Base-by-base conservation (phyloP, 1,140 invertebrate genomes). In the Hypothenemus hampei region DNA sequence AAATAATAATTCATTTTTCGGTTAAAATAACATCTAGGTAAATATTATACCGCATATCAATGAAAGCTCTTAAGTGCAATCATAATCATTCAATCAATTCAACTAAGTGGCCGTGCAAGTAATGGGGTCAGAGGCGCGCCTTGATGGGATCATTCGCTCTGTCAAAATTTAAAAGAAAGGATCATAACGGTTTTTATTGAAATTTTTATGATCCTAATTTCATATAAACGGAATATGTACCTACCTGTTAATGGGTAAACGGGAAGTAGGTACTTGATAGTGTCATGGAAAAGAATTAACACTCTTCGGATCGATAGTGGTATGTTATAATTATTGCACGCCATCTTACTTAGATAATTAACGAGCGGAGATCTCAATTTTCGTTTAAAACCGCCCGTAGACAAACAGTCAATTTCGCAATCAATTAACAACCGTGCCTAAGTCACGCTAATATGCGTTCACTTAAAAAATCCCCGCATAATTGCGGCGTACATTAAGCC, bases 71-170 rank as follows among this genome's bases (percentile, higher is more conserved):
- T 54, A 54, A 54, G 51, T 45, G 51, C 41, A 45, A 40, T 46
- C 20, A 31, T 54, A 44, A 54, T 45, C 51, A 45, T 54, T 54
- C 31, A 54, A 54, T 54, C 51, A 54, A 54, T 45, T 37, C 40
- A 15, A 39, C 51, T 54, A 54, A 54, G 51, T 54, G 51, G 51
- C 41, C 20, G 51, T 24, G 31, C 26, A 22, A n/a, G 29, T 54
- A 54, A 54, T 45, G 51, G 40, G 40, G 21, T 41, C 48, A 51
- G 15, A 43, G 39, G 23, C 48, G 48, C 35, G 33, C 33, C 46
- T 24, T 26, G 43, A 45, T 45, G 23, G 21, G 21, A 45, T 45
- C 22, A 45, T 15, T 45, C 36, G 13, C 36, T 18, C 36, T 39
- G 13, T 39, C 36, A 39, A 31, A 31, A 31, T n/a, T n/a, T n/a